Conservation (phyloP, 2,113 vertebrate genomes). For the Elaphurus davidianus region DNA sequence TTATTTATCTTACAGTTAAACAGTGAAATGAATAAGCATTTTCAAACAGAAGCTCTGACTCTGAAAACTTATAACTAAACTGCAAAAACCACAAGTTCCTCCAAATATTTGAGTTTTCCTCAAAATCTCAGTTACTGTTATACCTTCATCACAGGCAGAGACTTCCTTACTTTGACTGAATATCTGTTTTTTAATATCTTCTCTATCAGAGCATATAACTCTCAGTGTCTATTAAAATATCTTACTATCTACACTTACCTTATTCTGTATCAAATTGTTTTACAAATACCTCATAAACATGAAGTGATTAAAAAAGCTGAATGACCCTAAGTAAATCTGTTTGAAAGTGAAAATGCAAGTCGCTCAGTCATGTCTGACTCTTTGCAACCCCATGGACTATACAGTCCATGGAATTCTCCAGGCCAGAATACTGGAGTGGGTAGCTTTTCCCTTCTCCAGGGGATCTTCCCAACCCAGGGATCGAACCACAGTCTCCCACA, state of each 20-base stretch:
- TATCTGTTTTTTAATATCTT: background rate
- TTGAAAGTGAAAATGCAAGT: background rate
- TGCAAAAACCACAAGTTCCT: slow-evolving; percentile 12
- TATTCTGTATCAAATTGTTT: background rate
- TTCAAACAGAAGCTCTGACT: slow-evolving; percentile 53
- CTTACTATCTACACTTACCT: background rate
- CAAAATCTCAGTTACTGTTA: background rate
- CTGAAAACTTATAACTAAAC: slow-evolving; percentile 40
- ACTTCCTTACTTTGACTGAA: background rate
- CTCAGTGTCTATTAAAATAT: background rate
- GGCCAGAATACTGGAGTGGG: background rate
- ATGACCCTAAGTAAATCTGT: background rate
- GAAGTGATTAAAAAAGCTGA: background rate
- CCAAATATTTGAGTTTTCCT: background rate
- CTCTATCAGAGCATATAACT: background rate
- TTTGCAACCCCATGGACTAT: background rate
- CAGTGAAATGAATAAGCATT: slow-evolving; percentile 57
- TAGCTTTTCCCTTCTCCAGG: background rate
- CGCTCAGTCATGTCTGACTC: background rate
- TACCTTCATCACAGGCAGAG: background rate
- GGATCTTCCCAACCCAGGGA: background rate
- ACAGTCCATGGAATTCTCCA: background rate
- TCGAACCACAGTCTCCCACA: background rate
- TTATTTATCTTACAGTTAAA: slow-evolving; percentile 66
- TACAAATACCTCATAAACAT: background rate